Percentiles rank a stretch among this genome's conserved stretches.
Evolutionary conservation across 2,113 vertebrate genomes (phyloP).

Genomic region (Alaudala cheleensis): DNA sequence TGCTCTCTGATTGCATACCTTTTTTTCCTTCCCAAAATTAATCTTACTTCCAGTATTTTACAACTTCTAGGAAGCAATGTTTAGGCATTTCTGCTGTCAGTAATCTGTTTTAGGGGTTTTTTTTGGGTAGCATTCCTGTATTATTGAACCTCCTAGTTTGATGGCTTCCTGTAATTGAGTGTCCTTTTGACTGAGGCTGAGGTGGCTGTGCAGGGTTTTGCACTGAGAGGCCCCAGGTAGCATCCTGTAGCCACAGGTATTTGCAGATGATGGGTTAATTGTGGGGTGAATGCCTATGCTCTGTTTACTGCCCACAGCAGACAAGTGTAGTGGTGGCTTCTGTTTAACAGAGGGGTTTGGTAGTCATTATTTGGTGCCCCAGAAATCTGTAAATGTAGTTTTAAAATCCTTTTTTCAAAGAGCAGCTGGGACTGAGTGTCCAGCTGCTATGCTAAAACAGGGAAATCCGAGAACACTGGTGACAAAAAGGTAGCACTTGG

Average conservation of each 20-base stretch:
- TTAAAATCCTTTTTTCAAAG: background rate
- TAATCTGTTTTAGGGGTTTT: background rate
- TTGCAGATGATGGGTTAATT: background rate
- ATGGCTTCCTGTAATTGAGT: background rate
- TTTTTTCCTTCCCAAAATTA: background rate
- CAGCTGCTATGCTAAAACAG: background rate
- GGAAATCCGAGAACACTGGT: background rate
- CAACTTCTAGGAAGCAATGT: background rate
- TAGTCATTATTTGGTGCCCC: background rate
- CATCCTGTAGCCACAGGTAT: background rate
- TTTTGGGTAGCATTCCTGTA: background rate
- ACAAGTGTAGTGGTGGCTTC: background rate
- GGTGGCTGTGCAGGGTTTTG: background rate
- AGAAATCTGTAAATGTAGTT: background rate
- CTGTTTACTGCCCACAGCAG: background rate
- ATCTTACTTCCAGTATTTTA: background rate
- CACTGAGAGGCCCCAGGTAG: background rate
- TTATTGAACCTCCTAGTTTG: background rate
- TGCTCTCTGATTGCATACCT: background rate
- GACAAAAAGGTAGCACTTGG: background rate
- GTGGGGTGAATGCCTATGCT: rapidly evolving
- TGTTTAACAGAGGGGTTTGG: background rate
- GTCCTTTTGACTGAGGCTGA: background rate
- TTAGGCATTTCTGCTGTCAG: background rate
- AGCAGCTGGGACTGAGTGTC: background rate